Conservation (phyloP, 2,113 vertebrate species). For the Neogobius melanostomus region DNA sequence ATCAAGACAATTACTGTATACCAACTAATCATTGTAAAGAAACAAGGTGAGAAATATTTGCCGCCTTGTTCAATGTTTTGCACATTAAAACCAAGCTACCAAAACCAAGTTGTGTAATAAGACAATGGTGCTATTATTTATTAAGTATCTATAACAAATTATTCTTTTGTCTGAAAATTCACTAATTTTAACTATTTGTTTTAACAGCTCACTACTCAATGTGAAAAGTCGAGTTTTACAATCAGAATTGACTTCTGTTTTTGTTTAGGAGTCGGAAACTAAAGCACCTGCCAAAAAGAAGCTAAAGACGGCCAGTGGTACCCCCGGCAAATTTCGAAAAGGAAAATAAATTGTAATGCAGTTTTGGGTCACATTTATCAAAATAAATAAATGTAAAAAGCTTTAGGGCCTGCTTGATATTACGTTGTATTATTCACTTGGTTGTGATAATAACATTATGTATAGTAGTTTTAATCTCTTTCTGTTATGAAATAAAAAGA, state of each 20-base stretch:
- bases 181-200: too few species aligned
- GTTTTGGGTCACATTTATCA: neutral
- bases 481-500: slow-evolving; percentile 37
- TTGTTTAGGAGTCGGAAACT: slow-evolving; percentile 75
- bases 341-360: slow-evolving; percentile 72
- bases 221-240: too few species aligned
- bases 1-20: too few species aligned
- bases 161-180: too few species aligned
- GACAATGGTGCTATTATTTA: too few species aligned
- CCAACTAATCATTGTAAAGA: too few species aligned
- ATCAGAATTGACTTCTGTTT: neutral
- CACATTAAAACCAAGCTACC: too few species aligned
- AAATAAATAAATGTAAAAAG: neutral
- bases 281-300: slow-evolving; percentile 91
- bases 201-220: too few species aligned
- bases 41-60: too few species aligned
- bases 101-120: too few species aligned
- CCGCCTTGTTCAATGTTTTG: too few species aligned
- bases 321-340: slow-evolving; percentile 79
- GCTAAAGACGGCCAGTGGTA: slow-evolving; percentile 72
- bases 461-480: neutral
- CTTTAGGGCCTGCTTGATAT: neutral
- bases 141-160: too few species aligned
- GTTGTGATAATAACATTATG: neutral
- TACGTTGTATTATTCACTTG: neutral